These are phyloP conservation scores for Zalophus californianus DNA, from an alignment of 2,797 vertebrate species.

Conservation along the genomic window DNA sequence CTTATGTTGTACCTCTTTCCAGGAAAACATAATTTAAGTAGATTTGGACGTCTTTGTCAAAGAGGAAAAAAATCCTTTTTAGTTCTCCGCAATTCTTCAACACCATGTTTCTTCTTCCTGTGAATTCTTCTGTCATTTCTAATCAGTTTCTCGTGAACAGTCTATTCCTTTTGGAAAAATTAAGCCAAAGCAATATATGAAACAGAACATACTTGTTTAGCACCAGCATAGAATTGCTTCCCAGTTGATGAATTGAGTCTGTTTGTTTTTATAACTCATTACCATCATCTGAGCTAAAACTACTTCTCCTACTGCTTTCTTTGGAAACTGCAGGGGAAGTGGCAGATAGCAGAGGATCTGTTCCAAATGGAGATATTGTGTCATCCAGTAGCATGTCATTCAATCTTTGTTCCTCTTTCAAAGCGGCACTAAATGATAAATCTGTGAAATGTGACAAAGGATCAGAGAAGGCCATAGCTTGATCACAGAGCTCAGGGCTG, in stretches of 20 bases:
- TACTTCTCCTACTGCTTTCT: slow-evolving; percentile 96
- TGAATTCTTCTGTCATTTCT: slow-evolving; percentile 63
- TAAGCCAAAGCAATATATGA: slow-evolving; percentile 66
- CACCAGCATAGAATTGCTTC: slow-evolving; percentile 60
- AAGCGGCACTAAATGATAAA: slow-evolving; percentile 95
- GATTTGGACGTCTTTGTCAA: slow-evolving; percentile 52
- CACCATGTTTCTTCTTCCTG: slow-evolving; percentile 61
- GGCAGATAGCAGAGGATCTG: slow-evolving; percentile 95
- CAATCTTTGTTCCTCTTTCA: slow-evolving; percentile 96
- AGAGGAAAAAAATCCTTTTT: slow-evolving; percentile 23
- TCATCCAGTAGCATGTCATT: slow-evolving; percentile 95
- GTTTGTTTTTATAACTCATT: slow-evolving; percentile 91
- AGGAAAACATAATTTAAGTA: slow-evolving; percentile 58
- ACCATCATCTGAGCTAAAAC: slow-evolving; percentile 95
- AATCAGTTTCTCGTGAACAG: background rate
- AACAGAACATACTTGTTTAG: slow-evolving; percentile 56
- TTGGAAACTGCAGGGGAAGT: slow-evolving; percentile 94
- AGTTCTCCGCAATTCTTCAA: slow-evolving; percentile 24
- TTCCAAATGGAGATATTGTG: slow-evolving; percentile 93
- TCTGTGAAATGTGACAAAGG: slow-evolving; percentile 98
- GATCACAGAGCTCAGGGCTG: slow-evolving; percentile 88
- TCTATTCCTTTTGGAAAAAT: slow-evolving; percentile 43
- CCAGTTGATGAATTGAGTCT: slow-evolving; percentile 29
- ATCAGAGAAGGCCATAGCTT: slow-evolving; percentile 94
- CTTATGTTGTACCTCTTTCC: slow-evolving; percentile 8